Percentiles rank a stretch among this genome's conserved stretches.
Evolutionary conservation across 1,140 invertebrate species (phyloP).

Genomic region (Cardiocondyla obscurior): DNA sequence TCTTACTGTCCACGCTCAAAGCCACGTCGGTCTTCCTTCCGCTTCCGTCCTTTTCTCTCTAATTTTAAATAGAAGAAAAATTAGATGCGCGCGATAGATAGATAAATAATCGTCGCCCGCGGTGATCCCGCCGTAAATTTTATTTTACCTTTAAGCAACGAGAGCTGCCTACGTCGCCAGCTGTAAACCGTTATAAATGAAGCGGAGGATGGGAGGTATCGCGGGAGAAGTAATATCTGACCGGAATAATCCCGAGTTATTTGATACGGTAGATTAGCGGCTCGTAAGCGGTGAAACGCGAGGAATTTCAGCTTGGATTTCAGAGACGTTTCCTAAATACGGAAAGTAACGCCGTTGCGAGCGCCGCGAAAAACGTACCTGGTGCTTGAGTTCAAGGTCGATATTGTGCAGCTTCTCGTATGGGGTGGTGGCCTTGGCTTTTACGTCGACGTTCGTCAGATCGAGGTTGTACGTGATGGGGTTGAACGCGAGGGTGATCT

Average conservation of each 20-base stretch:
- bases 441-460: conserved; percentile 54
- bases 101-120: neutral
- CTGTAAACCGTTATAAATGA: conserved; percentile 26
- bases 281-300: neutral
- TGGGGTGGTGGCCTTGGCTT: conserved; percentile 75
- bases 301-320: neutral
- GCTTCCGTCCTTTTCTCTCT: conserved; percentile 83
- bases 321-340: neutral
- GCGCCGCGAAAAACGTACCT: conserved; percentile 77
- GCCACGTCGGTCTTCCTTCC: conserved; percentile 78
- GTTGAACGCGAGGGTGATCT: conserved; percentile 60
- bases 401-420: conserved; percentile 85
- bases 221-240: neutral
- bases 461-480: conserved; percentile 57
- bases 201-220: neutral
- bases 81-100: conserved; percentile 4
- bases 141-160: conserved; percentile 4
- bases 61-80: conserved; percentile 36
- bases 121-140: conserved; percentile 15
- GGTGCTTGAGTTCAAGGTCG: conserved; percentile 84
- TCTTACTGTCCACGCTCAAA: conserved; percentile 82
- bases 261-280: neutral
- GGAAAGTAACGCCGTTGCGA: neutral
- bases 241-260: neutral
- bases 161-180: neutral